Evolutionary conservation across 1,140 invertebrate species (phyloP).

Genomic region (Macrocentrus cingulum): DNA sequence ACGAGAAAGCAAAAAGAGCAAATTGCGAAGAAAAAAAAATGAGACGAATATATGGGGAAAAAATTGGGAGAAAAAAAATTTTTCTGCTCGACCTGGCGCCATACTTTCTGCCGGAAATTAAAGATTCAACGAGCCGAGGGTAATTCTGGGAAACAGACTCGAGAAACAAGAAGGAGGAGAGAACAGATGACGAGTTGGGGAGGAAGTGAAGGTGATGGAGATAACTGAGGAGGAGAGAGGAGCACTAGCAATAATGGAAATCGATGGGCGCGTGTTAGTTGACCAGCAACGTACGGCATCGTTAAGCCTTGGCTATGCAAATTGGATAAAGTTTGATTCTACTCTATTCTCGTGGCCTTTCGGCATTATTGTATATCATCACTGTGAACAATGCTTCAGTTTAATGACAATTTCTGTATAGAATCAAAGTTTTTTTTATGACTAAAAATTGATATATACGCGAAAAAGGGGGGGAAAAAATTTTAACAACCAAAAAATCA

Average conservation of each 20-base stretch:
- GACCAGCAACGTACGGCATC: constrained; percentile 5
- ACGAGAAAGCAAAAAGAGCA: not conserved
- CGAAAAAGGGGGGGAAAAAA: too few relatives aligned
- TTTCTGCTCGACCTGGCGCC: constrained; percentile 5
- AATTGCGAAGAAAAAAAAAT: not conserved
- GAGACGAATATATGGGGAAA: not conserved
- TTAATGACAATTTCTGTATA: too few relatives aligned
- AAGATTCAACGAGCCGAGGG: constrained; percentile 48
- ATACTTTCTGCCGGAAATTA: constrained; percentile 41
- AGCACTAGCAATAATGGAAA: constrained; percentile 38
- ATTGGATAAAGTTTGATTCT: constrained; percentile 11
- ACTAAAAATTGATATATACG: too few relatives aligned
- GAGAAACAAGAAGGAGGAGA: constrained; percentile 14
- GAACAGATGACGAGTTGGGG: not conserved
- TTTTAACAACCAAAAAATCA: too few relatives aligned
- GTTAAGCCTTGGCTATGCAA: constrained; percentile 10
- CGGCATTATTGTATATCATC: not conserved
- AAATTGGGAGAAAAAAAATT: constrained; percentile 2
- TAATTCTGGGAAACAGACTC: constrained; percentile 40
- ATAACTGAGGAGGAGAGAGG: constrained; percentile 5
- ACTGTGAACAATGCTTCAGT: too few relatives aligned
- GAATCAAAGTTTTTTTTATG: too few relatives aligned
- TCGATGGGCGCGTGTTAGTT: constrained; percentile 32
- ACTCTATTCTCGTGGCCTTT: not conserved
- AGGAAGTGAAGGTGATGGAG: not conserved